Base-by-base conservation (phyloP, 2,113 vertebrate genomes). In the Hemichromis elongatus region DNA sequence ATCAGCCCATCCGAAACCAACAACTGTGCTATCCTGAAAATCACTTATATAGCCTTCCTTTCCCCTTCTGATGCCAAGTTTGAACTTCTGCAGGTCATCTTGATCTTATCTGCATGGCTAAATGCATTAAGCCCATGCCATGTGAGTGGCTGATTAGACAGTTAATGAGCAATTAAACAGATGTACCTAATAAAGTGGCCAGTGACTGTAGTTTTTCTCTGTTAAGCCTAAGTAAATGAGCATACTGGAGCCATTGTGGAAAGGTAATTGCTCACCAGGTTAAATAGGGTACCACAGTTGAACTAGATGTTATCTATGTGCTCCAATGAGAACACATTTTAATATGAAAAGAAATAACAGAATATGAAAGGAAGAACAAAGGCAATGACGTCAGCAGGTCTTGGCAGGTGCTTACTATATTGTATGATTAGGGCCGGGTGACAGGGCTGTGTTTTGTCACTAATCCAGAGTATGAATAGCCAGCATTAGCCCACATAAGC, bases 401-500 rank as follows among this genome's bases (percentile, higher is more conserved):
- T n/a, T 50, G 4, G 45, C 33, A 45, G 35, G 80, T 59, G 77
- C 18, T 61, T 56, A 52, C 21, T 86, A 53, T 68, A 78, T 70
- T 89, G 56, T 88, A 84, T 89, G 84, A 91, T 83, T 56, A 83
- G 30, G 42, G 40, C 78, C 82, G 88, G 89, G 89, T 90, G 82
- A 85, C 82, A 79, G 66, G 7, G 77, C 57, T 82, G 40, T 75
- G 70, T 80, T 81, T 86, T 55, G 24, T 28, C 63, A 83, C 88
- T 95, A 94, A 95, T 94, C 92, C 92, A 82, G 42, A 16, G 73
- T 63, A 89, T 92, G 84, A 90, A 89, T 86, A 92, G 89, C 90
- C 75, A 89, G 89, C 90, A 95, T 93, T 93, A 91, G 88, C 91
- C 92, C 82, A 91, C 86, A 93, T 95, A 89, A 81, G 19, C 68